These are phyloP conservation scores for Arctocebus calabarensis DNA, from an alignment of 2,797 vertebrate genomes.

Conservation along the genomic window DNA sequence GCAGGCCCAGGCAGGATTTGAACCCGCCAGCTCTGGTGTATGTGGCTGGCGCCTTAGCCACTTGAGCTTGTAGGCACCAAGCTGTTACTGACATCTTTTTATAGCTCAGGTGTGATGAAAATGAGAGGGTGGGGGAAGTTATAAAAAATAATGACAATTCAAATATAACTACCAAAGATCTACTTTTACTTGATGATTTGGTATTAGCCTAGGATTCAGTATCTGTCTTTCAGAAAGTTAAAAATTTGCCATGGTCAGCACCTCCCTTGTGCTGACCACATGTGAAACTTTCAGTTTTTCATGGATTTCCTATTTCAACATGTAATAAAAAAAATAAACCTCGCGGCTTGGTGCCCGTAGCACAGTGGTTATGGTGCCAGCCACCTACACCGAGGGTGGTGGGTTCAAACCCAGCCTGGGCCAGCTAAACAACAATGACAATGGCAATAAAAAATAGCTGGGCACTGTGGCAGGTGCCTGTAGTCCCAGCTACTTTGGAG, in stretches of 20 bases:
- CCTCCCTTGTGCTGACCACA: neutral
- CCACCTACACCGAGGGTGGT: too few relatives aligned
- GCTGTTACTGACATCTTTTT: conserved; percentile 78
- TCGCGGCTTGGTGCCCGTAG: neutral
- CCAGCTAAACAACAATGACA: too few relatives aligned
- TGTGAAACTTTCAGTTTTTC: neutral
- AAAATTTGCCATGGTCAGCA: neutral
- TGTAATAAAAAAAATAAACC: conserved; percentile 26
- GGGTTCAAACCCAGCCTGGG: too few relatives aligned
- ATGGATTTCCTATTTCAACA: conserved; percentile 34
- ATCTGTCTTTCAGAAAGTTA: neutral
- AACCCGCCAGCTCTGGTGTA: too few relatives aligned
- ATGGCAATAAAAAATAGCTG: too few relatives aligned
- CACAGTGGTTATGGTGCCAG: too few relatives aligned
- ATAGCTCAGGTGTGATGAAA: conserved; percentile 82
- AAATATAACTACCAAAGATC: conserved; percentile 19
- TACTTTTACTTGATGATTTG: conserved; percentile 66
- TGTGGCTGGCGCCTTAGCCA: too few relatives aligned
- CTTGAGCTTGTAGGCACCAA: too few relatives aligned
- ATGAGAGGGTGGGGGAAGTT: conserved; percentile 70
- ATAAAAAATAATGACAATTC: conserved; percentile 72
- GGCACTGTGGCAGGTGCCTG: too few relatives aligned
- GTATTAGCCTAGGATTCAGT: conserved; percentile 49
- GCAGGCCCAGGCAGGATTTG: too few relatives aligned
- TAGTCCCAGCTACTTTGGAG: too few relatives aligned